These are phyloP conservation scores for Dasysyrphus albostriatus DNA, from an alignment of 2,888 invertebrate species.

Conservation along the genomic window DNA sequence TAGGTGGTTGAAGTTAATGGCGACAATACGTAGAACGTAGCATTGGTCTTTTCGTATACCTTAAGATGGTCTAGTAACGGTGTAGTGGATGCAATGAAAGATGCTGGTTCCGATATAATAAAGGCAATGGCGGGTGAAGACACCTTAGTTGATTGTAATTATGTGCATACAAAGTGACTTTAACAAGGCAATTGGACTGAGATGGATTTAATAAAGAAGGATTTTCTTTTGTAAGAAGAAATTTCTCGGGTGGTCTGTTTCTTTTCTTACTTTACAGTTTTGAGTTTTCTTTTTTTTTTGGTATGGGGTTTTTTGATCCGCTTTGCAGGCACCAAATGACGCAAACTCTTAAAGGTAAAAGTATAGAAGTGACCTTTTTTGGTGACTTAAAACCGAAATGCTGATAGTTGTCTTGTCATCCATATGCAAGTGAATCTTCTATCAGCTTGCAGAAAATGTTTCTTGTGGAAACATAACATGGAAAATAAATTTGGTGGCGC, in stretches of 20 bases:
- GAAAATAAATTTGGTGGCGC: too few species aligned
- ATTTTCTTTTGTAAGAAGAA: constrained; percentile 51
- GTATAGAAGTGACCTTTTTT: too few species aligned
- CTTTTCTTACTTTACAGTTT: not conserved
- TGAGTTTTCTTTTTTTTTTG: constrained; percentile 38
- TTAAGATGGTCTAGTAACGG: constrained; percentile 1
- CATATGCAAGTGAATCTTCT: too few species aligned
- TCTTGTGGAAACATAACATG: too few species aligned
- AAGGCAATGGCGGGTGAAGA: constrained; percentile 5
- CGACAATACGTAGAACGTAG: constrained; percentile 48
- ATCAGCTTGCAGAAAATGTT: too few species aligned
- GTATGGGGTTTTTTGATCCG: not conserved
- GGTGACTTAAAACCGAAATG: too few species aligned
- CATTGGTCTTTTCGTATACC: constrained; percentile 15
- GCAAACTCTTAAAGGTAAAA: too few species aligned
- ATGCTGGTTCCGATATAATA: constrained; percentile 36
- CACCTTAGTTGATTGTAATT: constrained; percentile 48
- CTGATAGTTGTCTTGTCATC: too few species aligned
- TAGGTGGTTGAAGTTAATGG: constrained; percentile 55
- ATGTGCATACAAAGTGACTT: constrained; percentile 70
- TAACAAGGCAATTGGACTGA: constrained; percentile 55
- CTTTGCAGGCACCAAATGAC: too few species aligned
- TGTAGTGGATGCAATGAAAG: constrained; percentile 24
- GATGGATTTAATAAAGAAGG: constrained; percentile 37
- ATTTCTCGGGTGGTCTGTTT: constrained; percentile 22